Percentiles rank a stretch among this genome's conserved stretches.
Conservation (phyloP, 2,888 invertebrate genomes). For the Pseudolycoriella hygida region DNA sequence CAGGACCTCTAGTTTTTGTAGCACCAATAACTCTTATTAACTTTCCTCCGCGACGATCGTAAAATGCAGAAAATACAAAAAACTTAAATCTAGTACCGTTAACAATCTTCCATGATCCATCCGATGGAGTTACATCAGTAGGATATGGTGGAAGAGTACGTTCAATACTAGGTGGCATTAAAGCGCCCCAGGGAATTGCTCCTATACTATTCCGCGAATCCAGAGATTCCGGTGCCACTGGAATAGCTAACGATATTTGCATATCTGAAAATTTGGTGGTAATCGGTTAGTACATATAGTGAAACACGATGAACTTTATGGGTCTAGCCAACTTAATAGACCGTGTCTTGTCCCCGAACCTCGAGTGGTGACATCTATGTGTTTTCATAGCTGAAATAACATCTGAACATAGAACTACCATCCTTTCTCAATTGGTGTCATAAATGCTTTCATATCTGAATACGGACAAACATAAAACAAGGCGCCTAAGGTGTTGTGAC, state of each 20-base stretch:
- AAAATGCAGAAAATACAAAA: constrained; percentile 82
- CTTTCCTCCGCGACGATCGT: constrained; percentile 52
- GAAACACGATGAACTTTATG: no score
- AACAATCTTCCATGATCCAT: constrained; percentile 57
- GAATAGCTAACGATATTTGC: constrained; percentile 5
- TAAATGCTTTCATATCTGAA: no score
- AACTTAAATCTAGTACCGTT: constrained; percentile 53
- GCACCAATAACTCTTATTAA: constrained; percentile 69
- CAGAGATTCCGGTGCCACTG: constrained; percentile 9
- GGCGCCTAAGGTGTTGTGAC: no score
- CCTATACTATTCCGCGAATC: not conserved
- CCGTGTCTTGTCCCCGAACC: no score
- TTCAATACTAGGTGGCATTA: constrained; percentile 26
- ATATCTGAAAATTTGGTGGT: not conserved
- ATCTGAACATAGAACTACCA: no score
- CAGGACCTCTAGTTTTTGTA: constrained; percentile 70
- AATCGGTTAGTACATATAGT: no score
- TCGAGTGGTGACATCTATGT: no score
- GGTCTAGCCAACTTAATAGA: no score
- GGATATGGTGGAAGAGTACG: constrained; percentile 40
- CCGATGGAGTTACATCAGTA: constrained; percentile 45
- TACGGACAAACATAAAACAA: no score
- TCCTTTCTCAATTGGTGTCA: no score
- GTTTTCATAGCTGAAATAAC: no score
- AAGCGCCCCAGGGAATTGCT: constrained; percentile 27